Percentiles rank a stretch among this genome's conserved stretches.
These are phyloP conservation scores for Ascidia mentula DNA, from an alignment of 23 tunicate species.

Conservation along the genomic window DNA sequence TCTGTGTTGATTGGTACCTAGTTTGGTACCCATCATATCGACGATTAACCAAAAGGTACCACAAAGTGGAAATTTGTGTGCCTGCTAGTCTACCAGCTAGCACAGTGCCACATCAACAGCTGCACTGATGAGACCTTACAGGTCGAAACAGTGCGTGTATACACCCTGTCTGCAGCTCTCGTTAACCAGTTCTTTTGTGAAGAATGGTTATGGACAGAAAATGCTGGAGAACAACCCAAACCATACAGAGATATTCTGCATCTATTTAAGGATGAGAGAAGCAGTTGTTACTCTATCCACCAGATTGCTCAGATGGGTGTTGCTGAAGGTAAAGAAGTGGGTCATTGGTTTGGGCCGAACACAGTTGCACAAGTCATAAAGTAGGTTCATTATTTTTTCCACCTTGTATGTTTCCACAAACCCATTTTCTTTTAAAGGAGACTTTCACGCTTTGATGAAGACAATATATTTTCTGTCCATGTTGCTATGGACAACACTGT, in stretches of 20 bases:
- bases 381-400: too few relatives aligned
- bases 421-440: slow-evolving; percentile 21
- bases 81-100: too few relatives aligned
- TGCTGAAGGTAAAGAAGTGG: slow-evolving; percentile 86
- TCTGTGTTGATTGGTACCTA: neutral
- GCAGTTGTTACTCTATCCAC: slow-evolving; percentile 74
- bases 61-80: too few relatives aligned
- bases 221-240: slow-evolving; percentile 28
- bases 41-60: too few relatives aligned
- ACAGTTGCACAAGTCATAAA: slow-evolving; percentile 85
- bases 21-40: too few relatives aligned
- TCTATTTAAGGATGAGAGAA: slow-evolving; percentile 44
- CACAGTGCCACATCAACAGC: too few relatives aligned
- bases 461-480: slow-evolving; percentile 38
- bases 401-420: too few relatives aligned
- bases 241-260: slow-evolving; percentile 44
- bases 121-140: too few relatives aligned
- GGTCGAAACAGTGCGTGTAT: too few relatives aligned
- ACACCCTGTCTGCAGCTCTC: too few relatives aligned
- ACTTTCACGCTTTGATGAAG: slow-evolving; percentile 57
- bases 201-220: slow-evolving; percentile 69
- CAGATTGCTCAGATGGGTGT: slow-evolving; percentile 98
- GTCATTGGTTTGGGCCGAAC: slow-evolving; percentile 99
- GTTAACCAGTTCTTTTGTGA: neutral
- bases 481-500: slow-evolving; percentile 95